phyloP scores from a whole-genome alignment of 1,140 invertebrate genomes.

The Sarcophaga peregrina region DNA sequence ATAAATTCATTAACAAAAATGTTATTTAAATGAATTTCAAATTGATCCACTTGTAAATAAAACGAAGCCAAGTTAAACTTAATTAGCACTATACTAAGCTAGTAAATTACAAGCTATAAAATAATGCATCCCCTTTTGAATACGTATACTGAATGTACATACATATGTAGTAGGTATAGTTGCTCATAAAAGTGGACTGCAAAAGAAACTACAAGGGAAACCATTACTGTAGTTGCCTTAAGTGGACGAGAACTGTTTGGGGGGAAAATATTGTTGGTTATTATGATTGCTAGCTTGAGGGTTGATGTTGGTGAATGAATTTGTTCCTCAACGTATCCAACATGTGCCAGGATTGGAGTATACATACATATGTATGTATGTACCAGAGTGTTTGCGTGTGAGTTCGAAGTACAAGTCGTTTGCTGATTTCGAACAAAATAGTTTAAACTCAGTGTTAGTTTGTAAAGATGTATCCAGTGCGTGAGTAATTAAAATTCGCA shows the following conservation, averaged over 20 bases:
- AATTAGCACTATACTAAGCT: conserved; percentile 36
- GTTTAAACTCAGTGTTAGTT: conserved; percentile 25
- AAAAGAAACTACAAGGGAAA: not conserved
- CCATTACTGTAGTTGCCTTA: not conserved
- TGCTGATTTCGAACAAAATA: conserved; percentile 36
- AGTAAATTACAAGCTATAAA: conserved; percentile 38
- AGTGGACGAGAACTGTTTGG: not conserved
- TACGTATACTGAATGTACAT: not conserved
- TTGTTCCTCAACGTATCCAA: not conserved
- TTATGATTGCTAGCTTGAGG: conserved; percentile 17
- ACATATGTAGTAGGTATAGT: not conserved
- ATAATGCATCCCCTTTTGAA: conserved; percentile 29
- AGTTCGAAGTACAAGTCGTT: not conserved
- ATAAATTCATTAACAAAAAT: too few species aligned
- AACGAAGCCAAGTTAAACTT: conserved; percentile 4
- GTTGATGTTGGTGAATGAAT: not conserved
- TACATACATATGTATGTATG: too few species aligned
- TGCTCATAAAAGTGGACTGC: not conserved
- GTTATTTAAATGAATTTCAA: not conserved
- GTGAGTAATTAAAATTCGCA: conserved; percentile 34
- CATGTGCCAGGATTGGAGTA: not conserved
- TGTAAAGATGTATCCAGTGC: not conserved
- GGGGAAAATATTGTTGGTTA: conserved; percentile 2
- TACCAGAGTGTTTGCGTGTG: not conserved
- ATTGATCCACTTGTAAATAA: not conserved